Base-by-base conservation (phyloP, 2,797 vertebrate species). In the Heterohyrax brucei region DNA sequence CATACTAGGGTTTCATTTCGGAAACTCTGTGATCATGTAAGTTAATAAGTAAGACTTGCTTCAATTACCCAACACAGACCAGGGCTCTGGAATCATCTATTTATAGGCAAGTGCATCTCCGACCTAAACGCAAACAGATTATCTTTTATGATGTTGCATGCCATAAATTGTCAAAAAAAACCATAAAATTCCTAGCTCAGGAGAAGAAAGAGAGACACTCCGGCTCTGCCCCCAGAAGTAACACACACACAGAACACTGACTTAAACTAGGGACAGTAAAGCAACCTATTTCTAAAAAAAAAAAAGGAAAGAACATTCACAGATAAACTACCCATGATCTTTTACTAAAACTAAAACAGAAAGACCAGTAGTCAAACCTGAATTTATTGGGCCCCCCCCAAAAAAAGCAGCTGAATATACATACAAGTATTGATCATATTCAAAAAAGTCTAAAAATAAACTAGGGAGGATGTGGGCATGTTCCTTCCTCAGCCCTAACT, bases 371-470 rank as follows among this genome's bases (percentile, higher is more conserved):
- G 95, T 96, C 97, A 97, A 92, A 94, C 62, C 92, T 92, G 97
- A 97, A 94, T 97, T 96, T 28, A 0, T 0, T 18, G 75, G 50
- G 89, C n/a, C n/a, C n/a, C n/a, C n/a, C n/a, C 53, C 13, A 56
- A 56, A 94, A 26, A 19, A 2, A 22, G 82, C 82, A 72, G 56
- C 93, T 96, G 92, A 97, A 95, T 93, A 94, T 88, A 97, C 91
- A 95, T 93, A 61, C 73, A 77, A 97, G 97, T 96, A 96, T 92
- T 96, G 96, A 95, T 96, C 89, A 96, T 90, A 30, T 81, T 94
- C 95, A 93, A 91, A 92, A 97, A 94, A 89, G 81, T 77, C 94
- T 96, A 95, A 86, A 93, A 93, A 62, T 77, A 89, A 93, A 93
- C 1, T 9, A 82, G 70, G 73, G 73, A 90, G 94, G 93, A 93